A percentile compares a stretch with the other conserved stretches of the same genome.
Conservation (phyloP, 2,888 invertebrate genomes). For the Drosophila quinaria region DNA sequence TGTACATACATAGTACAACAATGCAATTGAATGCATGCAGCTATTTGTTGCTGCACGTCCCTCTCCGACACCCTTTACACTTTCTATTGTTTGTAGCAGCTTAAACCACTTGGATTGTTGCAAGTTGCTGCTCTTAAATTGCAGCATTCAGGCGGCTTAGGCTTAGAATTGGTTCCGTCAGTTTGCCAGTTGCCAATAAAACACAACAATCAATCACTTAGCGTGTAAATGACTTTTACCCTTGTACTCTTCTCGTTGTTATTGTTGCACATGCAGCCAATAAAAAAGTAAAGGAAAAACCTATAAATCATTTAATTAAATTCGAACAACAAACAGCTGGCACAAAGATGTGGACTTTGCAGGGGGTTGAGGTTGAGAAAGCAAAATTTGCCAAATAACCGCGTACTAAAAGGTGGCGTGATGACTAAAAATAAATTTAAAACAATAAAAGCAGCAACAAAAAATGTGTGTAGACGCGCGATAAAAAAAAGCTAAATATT, state of each 20-base stretch:
- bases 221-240: conserved; percentile 21
- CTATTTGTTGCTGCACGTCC: conserved; percentile 5
- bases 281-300: conserved; percentile 14
- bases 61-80: conserved; percentile 5
- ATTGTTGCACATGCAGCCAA: conserved; percentile 26
- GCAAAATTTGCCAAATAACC: conserved; percentile 34
- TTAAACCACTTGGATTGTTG: conserved; percentile 16
- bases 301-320: conserved; percentile 63
- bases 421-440: conserved; percentile 70
- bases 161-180: conserved; percentile 16
- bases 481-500: conserved; percentile 50
- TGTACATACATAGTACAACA: conserved; percentile 4
- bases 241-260: conserved; percentile 1
- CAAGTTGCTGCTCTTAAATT: conserved; percentile 21
- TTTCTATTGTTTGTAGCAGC: conserved; percentile 21
- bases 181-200: conserved; percentile 22
- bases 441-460: conserved; percentile 55
- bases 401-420: conserved; percentile 66
- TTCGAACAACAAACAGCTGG: conserved; percentile 13
- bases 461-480: conserved; percentile 37
- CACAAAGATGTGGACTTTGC: conserved; percentile 15
- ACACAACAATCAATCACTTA: conserved; percentile 44
- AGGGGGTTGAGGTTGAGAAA: neutral
- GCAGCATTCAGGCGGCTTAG: conserved; percentile 15
- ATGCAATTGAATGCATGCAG: conserved; percentile 21